These are phyloP conservation scores for Pyrrhia umbra DNA, from an alignment of 2,888 invertebrate genomes.

Conservation along the genomic window DNA sequence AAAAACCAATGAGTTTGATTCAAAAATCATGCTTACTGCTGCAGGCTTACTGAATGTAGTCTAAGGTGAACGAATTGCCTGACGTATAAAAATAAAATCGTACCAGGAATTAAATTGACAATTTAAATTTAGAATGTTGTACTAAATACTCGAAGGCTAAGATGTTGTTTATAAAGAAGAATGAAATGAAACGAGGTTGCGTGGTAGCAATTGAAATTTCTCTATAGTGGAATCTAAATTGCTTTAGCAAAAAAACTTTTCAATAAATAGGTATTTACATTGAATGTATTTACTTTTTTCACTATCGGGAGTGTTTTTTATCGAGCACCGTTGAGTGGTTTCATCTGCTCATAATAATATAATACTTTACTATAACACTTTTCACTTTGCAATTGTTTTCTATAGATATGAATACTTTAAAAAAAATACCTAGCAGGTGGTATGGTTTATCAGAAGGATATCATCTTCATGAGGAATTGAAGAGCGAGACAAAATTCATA, in stretches of 20 bases:
- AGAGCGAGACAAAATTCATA: too few relatives aligned
- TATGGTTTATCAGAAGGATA: too few relatives aligned
- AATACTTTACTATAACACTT: too few relatives aligned
- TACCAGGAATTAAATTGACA: too few relatives aligned
- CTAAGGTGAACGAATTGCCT: too few relatives aligned
- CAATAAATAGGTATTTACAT: constrained; percentile 1
- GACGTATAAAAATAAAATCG: too few relatives aligned
- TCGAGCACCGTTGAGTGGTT: background rate
- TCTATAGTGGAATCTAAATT: background rate
- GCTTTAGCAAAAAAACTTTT: background rate
- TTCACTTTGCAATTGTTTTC: background rate
- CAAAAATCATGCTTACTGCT: too few relatives aligned
- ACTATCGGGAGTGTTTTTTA: background rate
- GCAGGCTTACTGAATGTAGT: too few relatives aligned
- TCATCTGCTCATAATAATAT: background rate
- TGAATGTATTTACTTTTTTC: background rate
- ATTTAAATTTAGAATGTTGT: background rate
- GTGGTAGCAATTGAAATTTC: background rate
- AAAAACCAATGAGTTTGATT: too few relatives aligned
- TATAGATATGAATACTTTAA: too few relatives aligned
- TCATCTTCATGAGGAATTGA: background rate
- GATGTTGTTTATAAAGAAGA: background rate
- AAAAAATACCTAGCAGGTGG: too few relatives aligned
- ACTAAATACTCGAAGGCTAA: background rate
- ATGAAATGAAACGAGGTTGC: background rate